Conservation (phyloP, 2,888 invertebrate genomes). For the Paralinhomoeus sp. region DNA sequence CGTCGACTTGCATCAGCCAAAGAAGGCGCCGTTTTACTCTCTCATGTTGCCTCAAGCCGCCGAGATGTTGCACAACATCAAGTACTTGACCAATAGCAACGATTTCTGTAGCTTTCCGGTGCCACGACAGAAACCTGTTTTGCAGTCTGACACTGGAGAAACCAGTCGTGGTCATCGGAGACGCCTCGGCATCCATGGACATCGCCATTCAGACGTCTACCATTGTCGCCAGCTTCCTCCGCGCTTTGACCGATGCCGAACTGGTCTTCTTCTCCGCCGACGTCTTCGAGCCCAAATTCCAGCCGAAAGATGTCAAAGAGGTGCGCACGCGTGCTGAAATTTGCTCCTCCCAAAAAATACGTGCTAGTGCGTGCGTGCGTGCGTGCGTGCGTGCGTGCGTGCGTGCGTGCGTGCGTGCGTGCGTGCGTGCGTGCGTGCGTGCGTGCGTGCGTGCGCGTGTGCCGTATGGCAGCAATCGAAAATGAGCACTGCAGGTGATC, state of each 20-base stretch:
- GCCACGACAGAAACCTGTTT: neutral
- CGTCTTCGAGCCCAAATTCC: slow-evolving; percentile 16
- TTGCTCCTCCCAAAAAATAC: no score
- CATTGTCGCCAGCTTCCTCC: slow-evolving; percentile 26
- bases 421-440: no score
- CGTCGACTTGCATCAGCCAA: no score
- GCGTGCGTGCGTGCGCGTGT: no score
- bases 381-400: no score
- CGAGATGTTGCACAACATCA: slow-evolving; percentile 16
- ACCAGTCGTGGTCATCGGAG: slow-evolving; percentile 27
- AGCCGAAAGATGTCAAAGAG: slow-evolving; percentile 24
- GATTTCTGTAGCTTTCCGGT: neutral
- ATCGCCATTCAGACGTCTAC: slow-evolving; percentile 27
- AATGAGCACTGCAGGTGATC: slow-evolving; percentile 17
- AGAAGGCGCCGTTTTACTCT: slow-evolving; percentile 12
- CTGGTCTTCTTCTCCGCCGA: slow-evolving; percentile 26
- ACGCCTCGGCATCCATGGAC: slow-evolving; percentile 27
- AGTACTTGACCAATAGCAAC: no score
- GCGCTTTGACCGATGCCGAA: slow-evolving; percentile 24
- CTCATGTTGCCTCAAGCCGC: slow-evolving; percentile 19
- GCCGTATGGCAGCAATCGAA: no score
- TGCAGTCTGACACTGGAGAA: slow-evolving; percentile 21
- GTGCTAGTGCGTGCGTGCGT: no score
- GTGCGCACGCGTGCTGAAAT: no score
- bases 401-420: no score